Evolutionary conservation across 2,113 vertebrate genomes (phyloP).

Genomic region (Salvator merianae): DNA sequence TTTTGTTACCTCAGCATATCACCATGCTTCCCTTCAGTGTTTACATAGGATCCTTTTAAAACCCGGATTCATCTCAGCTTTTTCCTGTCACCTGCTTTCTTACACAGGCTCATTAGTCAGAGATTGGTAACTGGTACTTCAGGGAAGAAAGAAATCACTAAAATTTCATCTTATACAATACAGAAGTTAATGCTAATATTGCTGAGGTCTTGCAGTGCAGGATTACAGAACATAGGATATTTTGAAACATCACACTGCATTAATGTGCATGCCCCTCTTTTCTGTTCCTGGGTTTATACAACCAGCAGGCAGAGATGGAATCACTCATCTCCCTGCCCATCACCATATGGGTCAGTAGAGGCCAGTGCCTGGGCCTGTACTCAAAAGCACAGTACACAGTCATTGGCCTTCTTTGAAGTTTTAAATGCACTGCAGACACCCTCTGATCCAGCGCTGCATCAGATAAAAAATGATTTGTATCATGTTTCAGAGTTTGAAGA

Average conservation of each 20-base stretch:
- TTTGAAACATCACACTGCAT: not conserved
- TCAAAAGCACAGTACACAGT: too few species aligned
- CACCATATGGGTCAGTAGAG: not conserved
- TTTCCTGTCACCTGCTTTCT: slow-evolving; percentile 43
- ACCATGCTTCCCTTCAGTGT: slow-evolving; percentile 16
- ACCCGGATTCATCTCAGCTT: slow-evolving; percentile 8
- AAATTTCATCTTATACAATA: not conserved
- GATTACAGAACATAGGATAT: not conserved
- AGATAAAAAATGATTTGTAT: too few species aligned
- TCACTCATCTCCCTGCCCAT: not conserved
- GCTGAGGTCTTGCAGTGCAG: not conserved
- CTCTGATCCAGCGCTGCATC: too few species aligned
- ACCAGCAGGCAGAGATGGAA: not conserved
- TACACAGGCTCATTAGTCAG: slow-evolving; percentile 16
- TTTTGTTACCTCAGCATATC: slow-evolving; percentile 36
- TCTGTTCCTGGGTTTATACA: not conserved
- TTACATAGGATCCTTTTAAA: slow-evolving; percentile 24
- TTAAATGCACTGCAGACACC: too few species aligned
- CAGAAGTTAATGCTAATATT: not conserved
- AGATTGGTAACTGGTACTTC: not conserved
- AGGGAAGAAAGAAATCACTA: not conserved
- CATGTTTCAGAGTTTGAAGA: too few species aligned
- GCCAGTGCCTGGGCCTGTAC: too few species aligned
- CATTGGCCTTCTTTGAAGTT: too few species aligned
- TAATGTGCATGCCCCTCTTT: not conserved